Percentiles rank a stretch among this genome's conserved stretches.
Conservation (phyloP, 2,797 vertebrate species). For the Harpagifer antarcticus region DNA sequence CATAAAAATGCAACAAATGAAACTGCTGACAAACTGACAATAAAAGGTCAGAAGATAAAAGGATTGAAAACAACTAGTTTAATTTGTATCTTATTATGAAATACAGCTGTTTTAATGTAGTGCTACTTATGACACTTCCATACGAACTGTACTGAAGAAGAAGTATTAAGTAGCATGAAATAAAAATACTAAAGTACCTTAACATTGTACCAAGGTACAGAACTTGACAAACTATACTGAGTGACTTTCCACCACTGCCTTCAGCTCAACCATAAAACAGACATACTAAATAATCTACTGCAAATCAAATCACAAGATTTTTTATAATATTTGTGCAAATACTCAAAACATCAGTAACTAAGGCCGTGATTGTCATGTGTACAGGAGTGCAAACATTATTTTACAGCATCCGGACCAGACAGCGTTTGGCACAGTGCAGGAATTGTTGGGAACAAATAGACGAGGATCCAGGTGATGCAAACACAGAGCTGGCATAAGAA, state of each 20-base stretch:
- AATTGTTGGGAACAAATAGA: slow-evolving; percentile 7
- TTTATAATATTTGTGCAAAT: slow-evolving; percentile 45
- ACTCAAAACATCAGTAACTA: slow-evolving; percentile 45
- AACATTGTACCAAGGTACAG: not conserved
- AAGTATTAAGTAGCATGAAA: not conserved
- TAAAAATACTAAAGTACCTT: not conserved
- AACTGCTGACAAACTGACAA: not conserved
- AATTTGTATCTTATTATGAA: not conserved
- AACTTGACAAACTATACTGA: not conserved
- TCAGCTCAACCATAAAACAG: slow-evolving; percentile 2
- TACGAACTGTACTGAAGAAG: not conserved
- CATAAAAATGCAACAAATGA: slow-evolving; percentile 1
- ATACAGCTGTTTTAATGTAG: not conserved
- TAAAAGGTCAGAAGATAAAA: not conserved
- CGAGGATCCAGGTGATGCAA: slow-evolving; percentile 47
- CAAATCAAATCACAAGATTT: slow-evolving; percentile 8
- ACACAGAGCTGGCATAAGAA: slow-evolving; percentile 32
- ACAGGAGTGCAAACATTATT: slow-evolving; percentile 54
- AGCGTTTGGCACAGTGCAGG: slow-evolving; percentile 39
- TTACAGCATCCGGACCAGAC: slow-evolving; percentile 50
- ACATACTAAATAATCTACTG: not conserved
- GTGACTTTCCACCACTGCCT: not conserved
- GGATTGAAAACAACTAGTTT: not conserved
- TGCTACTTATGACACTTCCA: not conserved
- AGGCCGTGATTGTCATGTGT: slow-evolving; percentile 23